These are phyloP conservation scores for Cyrtodaria siliqua DNA, from an alignment of 2,888 invertebrate species.

Conservation along the genomic window DNA sequence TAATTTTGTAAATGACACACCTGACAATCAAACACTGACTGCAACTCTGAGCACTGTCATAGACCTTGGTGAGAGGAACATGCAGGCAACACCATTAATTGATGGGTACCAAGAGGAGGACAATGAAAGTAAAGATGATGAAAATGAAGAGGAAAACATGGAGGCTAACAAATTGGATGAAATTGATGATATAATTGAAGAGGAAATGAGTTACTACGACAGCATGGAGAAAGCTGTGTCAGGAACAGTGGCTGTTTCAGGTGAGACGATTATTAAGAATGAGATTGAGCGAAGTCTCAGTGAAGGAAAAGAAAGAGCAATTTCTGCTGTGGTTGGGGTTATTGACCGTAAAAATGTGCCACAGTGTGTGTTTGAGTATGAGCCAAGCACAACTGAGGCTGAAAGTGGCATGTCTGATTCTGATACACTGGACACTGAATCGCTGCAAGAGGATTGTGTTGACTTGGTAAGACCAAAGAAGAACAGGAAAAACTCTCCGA, in stretches of 20 bases:
- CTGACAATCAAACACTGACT: no score
- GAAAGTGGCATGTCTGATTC: conserved; percentile 47
- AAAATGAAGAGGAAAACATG: conserved; percentile 13
- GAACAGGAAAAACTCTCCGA: neutral
- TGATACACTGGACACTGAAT: conserved; percentile 49
- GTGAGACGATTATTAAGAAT: conserved; percentile 20
- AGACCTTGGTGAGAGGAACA: no score
- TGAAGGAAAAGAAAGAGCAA: neutral
- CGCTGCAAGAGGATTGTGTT: conserved; percentile 45
- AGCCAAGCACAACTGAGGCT: conserved; percentile 61
- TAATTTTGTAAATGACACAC: no score
- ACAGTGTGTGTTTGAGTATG: conserved; percentile 58
- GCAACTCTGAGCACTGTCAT: no score
- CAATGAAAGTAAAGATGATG: conserved; percentile 11
- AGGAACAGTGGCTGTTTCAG: neutral
- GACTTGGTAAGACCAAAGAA: neutral
- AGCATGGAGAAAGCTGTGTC: conserved; percentile 29
- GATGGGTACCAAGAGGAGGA: neutral
- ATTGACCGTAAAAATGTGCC: conserved; percentile 52
- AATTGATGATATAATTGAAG: conserved; percentile 19
- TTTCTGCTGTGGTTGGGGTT: conserved; percentile 18
- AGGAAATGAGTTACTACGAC: conserved; percentile 39
- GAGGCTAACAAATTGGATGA: no score
- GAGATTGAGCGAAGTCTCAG: conserved; percentile 19
- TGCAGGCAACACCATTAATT: no score